A percentile compares a stretch with the other conserved stretches of the same genome.
Evolutionary conservation across 2,888 invertebrate genomes (phyloP).

Genomic region (Pristionchus entomophagus): DNA sequence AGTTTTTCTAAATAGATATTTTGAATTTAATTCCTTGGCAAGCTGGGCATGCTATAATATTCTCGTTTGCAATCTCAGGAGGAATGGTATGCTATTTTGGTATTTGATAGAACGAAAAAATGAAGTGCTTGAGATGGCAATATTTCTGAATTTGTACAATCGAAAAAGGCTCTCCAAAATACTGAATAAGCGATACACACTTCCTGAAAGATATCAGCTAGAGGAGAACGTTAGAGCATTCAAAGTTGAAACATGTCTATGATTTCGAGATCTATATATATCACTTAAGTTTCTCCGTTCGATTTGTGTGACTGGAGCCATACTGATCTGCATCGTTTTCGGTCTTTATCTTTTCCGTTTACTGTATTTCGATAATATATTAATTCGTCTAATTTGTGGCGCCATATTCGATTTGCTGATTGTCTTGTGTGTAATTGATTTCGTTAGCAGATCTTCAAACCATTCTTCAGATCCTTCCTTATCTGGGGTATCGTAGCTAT

Average conservation of each 20-base stretch:
- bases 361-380: not conserved
- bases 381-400: not conserved
- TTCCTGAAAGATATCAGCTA: not conserved
- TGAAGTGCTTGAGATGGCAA: not conserved
- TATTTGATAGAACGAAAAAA: not conserved
- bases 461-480: not conserved
- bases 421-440: too few species aligned
- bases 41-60: too few species aligned
- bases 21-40: too few species aligned
- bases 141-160: not conserved
- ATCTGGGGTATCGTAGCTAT: not conserved
- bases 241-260: not conserved
- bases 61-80: too few species aligned
- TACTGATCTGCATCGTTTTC: not conserved
- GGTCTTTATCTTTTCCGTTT: too few species aligned
- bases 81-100: too few species aligned
- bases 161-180: too few species aligned
- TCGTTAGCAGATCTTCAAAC: too few species aligned
- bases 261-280: too few species aligned
- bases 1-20: too few species aligned
- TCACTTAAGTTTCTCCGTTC: not conserved
- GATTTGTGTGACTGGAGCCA: not conserved
- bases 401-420: not conserved
- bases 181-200: conserved; percentile 12
- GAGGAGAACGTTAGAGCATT: conserved; percentile 8